Percentiles rank a stretch among this genome's conserved stretches.
Evolutionary conservation across 2,888 invertebrate genomes (phyloP).

Genomic region (Coelopa pilipes): DNA sequence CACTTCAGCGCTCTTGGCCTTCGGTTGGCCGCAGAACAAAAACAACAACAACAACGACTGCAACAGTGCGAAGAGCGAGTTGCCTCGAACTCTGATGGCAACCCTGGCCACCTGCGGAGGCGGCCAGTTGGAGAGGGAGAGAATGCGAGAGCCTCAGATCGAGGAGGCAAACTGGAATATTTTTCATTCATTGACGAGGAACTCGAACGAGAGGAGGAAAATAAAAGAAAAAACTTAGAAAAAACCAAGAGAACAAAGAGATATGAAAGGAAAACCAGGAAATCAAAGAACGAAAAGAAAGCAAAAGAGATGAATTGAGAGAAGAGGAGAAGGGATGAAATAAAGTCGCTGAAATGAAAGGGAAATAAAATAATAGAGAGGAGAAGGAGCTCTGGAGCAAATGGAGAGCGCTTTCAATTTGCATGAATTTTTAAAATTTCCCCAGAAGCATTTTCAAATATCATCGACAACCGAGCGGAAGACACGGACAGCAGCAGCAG

Average conservation of each 20-base stretch:
- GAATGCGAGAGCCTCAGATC: no score
- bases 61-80: neutral
- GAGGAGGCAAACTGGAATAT: no score
- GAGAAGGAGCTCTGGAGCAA: conserved; percentile 35
- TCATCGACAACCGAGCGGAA: no score
- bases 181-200: no score
- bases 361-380: conserved; percentile 33
- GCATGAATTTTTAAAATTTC: no score
- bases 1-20: no score
- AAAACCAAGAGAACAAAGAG: neutral
- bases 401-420: conserved; percentile 6
- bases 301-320: neutral
- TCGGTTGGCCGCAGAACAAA: neutral
- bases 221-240: neutral
- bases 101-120: no score
- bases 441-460: no score
- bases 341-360: neutral
- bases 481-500: no score
- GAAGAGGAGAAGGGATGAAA: neutral
- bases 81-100: no score
- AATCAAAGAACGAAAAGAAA: neutral
- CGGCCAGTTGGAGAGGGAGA: no score
- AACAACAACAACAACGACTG: neutral
- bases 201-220: neutral
- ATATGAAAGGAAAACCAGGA: neutral